A percentile compares a stretch with the other conserved stretches of the same genome.
These are phyloP conservation scores for Sialis lutaria DNA, from an alignment of 2,888 invertebrate genomes.

Conservation along the genomic window DNA sequence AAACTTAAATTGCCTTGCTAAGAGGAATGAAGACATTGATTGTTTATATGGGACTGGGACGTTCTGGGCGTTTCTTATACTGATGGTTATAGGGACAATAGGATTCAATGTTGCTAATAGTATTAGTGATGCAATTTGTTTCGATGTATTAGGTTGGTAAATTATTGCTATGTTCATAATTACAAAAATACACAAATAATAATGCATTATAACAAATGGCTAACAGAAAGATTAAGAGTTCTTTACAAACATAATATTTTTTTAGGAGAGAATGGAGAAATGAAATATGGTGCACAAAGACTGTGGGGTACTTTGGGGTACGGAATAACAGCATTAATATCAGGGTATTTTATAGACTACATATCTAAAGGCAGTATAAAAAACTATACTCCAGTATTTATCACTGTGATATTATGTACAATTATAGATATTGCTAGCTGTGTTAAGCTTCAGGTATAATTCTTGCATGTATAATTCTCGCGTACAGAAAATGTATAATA, in stretches of 20 bases:
- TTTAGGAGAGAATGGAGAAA: conserved; percentile 46
- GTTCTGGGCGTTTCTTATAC: conserved; percentile 57
- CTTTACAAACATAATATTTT: conserved; percentile 4
- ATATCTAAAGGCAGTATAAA: conserved; percentile 39
- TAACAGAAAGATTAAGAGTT: no score
- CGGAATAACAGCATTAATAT: conserved; percentile 50
- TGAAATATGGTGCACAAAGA: conserved; percentile 57
- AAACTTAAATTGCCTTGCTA: conserved; percentile 16
- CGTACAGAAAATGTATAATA: background rate
- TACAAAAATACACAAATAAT: no score
- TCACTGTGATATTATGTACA: conserved; percentile 45
- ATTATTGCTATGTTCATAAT: background rate
- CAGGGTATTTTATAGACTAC: conserved; percentile 51
- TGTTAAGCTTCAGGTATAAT: conserved; percentile 35
- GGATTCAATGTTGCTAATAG: conserved; percentile 74
- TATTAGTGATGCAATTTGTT: conserved; percentile 79
- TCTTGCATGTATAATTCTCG: background rate
- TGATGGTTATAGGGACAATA: conserved; percentile 58
- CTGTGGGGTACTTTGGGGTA: conserved; percentile 75
- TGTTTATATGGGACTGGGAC: conserved; percentile 38
- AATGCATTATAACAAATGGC: no score
- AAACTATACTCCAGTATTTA: conserved; percentile 55
- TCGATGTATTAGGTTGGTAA: conserved; percentile 59
- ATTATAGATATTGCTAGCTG: conserved; percentile 49
- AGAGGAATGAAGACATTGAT: conserved; percentile 15